These are phyloP conservation scores for Galerucella calmariensis DNA, from an alignment of 2,888 invertebrate genomes.

Conservation along the genomic window DNA sequence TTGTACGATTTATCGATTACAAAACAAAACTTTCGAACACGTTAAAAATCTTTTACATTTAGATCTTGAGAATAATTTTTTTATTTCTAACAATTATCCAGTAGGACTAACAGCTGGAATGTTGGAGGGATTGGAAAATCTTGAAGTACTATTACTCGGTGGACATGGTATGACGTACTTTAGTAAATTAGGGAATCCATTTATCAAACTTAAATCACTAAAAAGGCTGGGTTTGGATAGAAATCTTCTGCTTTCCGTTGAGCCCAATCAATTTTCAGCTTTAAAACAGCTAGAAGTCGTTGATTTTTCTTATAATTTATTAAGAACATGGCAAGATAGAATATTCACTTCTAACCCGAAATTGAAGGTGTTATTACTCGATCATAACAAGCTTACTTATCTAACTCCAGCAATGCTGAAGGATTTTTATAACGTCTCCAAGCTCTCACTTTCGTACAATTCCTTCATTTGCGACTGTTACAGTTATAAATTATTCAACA, in stretches of 20 bases:
- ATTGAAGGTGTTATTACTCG: conserved; percentile 64
- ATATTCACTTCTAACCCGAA: conserved; percentile 66
- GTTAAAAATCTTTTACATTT: conserved; percentile 66
- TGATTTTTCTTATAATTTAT: conserved; percentile 68
- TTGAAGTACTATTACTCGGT: conserved; percentile 66
- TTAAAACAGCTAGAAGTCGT: conserved; percentile 65
- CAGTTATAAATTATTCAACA: conserved; percentile 35
- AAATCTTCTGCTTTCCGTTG: conserved; percentile 66
- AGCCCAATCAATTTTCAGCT: conserved; percentile 64
- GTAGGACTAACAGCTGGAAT: conserved; percentile 55
- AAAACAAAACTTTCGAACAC: conserved; percentile 65
- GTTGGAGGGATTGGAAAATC: conserved; percentile 67
- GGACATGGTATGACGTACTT: conserved; percentile 67
- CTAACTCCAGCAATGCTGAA: conserved; percentile 70
- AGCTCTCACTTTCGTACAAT: conserved; percentile 68
- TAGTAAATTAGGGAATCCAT: conserved; percentile 66
- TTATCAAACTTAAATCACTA: conserved; percentile 67
- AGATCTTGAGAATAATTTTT: conserved; percentile 69
- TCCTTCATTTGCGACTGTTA: conserved; percentile 69
- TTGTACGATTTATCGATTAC: conserved; percentile 67
- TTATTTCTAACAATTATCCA: conserved; percentile 56
- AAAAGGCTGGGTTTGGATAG: conserved; percentile 67
- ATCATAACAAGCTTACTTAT: conserved; percentile 69
- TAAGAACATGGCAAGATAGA: conserved; percentile 68
- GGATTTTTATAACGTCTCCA: conserved; percentile 67